A percentile compares a stretch with the other conserved stretches of the same genome.
Evolutionary conservation across 2,888 invertebrate genomes (phyloP).

Genomic region (Acronicta leporina): DNA sequence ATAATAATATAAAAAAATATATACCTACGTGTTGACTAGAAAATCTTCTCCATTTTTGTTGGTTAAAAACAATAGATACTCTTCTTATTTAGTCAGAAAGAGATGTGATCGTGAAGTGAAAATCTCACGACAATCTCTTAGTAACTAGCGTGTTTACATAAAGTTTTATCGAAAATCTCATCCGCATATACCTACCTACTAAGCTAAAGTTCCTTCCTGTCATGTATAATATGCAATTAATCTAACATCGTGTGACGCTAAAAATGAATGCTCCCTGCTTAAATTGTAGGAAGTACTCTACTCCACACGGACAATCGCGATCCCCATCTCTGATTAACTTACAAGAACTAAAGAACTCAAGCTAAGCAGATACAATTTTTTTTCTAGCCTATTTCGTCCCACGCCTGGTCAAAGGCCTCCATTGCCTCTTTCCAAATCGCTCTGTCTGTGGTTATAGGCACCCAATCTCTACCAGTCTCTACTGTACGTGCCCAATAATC

Average conservation of each 20-base stretch:
- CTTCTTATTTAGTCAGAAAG: neutral
- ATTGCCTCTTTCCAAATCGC: no score
- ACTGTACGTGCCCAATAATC: no score
- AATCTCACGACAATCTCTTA: neutral
- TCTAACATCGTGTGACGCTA: slow-evolving; percentile 46
- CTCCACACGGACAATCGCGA: slow-evolving; percentile 16
- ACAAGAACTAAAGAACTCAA: slow-evolving; percentile 2
- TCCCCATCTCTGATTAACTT: slow-evolving; percentile 17
- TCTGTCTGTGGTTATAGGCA: no score
- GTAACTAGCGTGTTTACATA: slow-evolving; percentile 22
- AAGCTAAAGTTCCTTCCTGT: slow-evolving; percentile 35
- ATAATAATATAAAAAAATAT: no score
- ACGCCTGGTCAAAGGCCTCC: no score
- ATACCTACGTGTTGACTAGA: no score
- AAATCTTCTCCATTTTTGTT: no score
- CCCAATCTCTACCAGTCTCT: no score
- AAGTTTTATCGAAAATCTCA: slow-evolving; percentile 42
- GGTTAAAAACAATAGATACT: no score
- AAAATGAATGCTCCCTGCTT: slow-evolving; percentile 17
- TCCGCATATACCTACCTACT: slow-evolving; percentile 26
- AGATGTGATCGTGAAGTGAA: neutral
- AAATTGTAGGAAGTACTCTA: slow-evolving; percentile 13
- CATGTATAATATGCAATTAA: slow-evolving; percentile 15
- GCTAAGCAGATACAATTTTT: no score
- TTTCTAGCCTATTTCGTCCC: no score